Conservation (phyloP, 2,113 vertebrate species). For the Etia nguti region DNA sequence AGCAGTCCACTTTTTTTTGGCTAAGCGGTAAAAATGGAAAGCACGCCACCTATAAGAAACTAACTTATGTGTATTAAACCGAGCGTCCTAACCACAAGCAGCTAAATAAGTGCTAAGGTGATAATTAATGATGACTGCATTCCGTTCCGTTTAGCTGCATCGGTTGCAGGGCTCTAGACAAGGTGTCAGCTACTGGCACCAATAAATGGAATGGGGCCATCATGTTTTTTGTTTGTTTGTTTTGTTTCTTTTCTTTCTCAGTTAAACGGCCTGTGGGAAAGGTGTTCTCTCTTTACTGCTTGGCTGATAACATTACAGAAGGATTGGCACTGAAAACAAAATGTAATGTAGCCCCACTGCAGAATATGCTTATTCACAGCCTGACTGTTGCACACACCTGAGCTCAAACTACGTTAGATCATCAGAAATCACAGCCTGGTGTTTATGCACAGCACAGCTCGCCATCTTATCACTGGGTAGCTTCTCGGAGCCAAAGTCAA, state of each 20-base stretch:
- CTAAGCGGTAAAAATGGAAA: not conserved
- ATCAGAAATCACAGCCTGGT: not conserved
- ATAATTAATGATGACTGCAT: not conserved
- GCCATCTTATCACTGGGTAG: not conserved
- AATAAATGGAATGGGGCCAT: not conserved
- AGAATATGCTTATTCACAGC: not conserved
- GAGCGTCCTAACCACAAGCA: not conserved
- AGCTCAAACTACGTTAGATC: not conserved
- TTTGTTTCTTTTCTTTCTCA: not conserved
- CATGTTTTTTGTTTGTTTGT: not conserved
- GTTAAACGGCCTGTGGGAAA: not conserved
- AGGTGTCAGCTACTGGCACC: not conserved
- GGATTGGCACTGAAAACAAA: not conserved
- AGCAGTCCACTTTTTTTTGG: not conserved
- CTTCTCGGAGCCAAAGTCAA: slow-evolving; percentile 6
- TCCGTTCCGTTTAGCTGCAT: not conserved
- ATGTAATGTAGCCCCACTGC: not conserved
- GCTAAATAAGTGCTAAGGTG: not conserved
- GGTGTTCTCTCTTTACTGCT: not conserved
- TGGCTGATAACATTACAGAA: not conserved
- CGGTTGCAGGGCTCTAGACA: not conserved
- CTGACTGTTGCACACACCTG: not conserved
- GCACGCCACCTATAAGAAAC: not conserved
- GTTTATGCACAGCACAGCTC: not conserved
- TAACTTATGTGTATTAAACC: not conserved